phyloP scores from a whole-genome alignment of 2,113 vertebrate species.

The Pangasianodon hypophthalmus region DNA sequence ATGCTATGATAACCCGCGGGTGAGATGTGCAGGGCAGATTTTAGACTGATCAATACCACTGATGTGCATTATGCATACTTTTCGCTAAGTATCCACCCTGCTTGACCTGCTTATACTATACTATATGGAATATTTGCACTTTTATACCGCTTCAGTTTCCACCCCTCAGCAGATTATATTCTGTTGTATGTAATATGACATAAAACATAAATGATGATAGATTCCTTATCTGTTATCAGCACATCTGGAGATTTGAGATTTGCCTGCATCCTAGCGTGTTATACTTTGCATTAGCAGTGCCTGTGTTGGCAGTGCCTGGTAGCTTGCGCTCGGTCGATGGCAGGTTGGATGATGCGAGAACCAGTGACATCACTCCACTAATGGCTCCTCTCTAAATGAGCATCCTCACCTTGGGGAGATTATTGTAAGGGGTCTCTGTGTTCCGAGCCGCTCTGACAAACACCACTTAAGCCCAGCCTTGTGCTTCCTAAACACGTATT shows the following conservation, averaged over 20 bases:
- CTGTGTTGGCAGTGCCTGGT: conserved; percentile 46
- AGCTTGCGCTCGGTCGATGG: conserved; percentile 61
- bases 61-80: conserved; percentile 63
- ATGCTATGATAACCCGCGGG: conserved; percentile 76
- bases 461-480: conserved; percentile 84
- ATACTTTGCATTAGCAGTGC: not conserved
- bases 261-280: not conserved
- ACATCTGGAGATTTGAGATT: not conserved
- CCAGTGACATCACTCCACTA: conserved; percentile 79
- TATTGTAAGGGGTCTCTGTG: conserved; percentile 77
- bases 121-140: conserved; percentile 31
- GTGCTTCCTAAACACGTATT: conserved; percentile 98
- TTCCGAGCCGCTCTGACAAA: conserved; percentile 76
- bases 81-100: conserved; percentile 47
- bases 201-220: conserved; percentile 8
- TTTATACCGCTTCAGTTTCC: conserved; percentile 24
- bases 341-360: conserved; percentile 67
- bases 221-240: not conserved
- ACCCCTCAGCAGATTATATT: conserved; percentile 24
- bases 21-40: conserved; percentile 64
- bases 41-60: conserved; percentile 72
- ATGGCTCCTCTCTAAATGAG: conserved; percentile 65
- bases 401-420: conserved; percentile 76
- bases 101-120: conserved; percentile 30
- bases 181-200: conserved; percentile 15